Percentiles rank a stretch among this genome's conserved stretches.
Conservation (phyloP, 2,797 vertebrate genomes). For the Crenichthys baileyi region DNA sequence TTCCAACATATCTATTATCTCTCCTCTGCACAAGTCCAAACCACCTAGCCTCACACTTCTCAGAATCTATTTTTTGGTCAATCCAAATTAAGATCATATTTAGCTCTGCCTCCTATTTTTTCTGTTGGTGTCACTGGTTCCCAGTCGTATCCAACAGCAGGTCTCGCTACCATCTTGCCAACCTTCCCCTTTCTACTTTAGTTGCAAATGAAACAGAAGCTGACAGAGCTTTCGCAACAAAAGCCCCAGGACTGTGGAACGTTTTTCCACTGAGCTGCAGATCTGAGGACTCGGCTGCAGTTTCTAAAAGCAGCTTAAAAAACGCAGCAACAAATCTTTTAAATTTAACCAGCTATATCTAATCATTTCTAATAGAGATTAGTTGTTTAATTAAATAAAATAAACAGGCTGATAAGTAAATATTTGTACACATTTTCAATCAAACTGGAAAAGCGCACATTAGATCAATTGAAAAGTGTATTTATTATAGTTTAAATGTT, state of each 20-base stretch:
- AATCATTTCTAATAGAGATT: neutral
- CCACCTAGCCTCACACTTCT: neutral
- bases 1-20: neutral
- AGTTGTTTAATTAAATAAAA: neutral
- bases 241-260: neutral
- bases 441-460: neutral
- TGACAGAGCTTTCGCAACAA: neutral
- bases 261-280: neutral
- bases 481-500: neutral
- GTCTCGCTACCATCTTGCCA: neutral
- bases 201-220: neutral
- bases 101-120: too few relatives aligned
- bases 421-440: neutral
- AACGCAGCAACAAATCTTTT: neutral
- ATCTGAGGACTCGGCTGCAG: neutral
- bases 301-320: neutral
- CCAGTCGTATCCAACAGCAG: neutral
- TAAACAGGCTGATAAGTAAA: neutral
- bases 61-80: neutral
- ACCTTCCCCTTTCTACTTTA: neutral
- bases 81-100: too few relatives aligned
- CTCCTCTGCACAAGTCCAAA: neutral
- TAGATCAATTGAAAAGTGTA: neutral
- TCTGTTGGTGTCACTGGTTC: too few relatives aligned
- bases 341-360: neutral